phyloP scores from a whole-genome alignment of 2,888 invertebrate genomes.

The Leptinotarsa rubiginosa region DNA sequence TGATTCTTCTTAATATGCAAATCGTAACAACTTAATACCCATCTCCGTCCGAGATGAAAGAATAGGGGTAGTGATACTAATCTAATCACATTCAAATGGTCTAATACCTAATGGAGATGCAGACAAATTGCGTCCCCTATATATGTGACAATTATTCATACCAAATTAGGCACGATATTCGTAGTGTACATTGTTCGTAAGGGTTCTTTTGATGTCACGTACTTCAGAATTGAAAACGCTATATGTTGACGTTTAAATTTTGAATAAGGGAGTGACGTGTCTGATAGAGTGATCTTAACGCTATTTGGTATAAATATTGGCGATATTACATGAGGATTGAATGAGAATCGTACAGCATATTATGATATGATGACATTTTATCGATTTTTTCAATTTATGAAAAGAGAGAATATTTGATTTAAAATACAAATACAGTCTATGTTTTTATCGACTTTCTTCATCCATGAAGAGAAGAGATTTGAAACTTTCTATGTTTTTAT shows the following conservation, averaged over 20 bases:
- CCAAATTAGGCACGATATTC: conserved; percentile 45
- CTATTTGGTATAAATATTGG: too few relatives aligned
- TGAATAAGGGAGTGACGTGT: not conserved
- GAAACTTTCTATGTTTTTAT: too few relatives aligned
- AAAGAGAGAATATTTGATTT: too few relatives aligned
- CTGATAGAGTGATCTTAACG: too few relatives aligned
- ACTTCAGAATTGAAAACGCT: conserved; percentile 1
- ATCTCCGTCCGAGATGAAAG: conserved; percentile 21
- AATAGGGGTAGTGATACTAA: conserved; percentile 55
- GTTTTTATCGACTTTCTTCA: too few relatives aligned
- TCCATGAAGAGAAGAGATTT: too few relatives aligned
- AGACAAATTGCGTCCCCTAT: conserved; percentile 56
- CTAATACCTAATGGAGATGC: conserved; percentile 51
- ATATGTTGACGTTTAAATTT: not conserved
- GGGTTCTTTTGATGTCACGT: conserved; percentile 12
- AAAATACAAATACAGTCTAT: too few relatives aligned
- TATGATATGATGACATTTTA: too few relatives aligned
- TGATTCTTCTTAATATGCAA: conserved; percentile 4
- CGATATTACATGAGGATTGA: too few relatives aligned
- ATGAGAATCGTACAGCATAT: too few relatives aligned
- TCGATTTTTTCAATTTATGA: too few relatives aligned
- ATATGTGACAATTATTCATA: conserved; percentile 50
- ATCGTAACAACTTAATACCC: not conserved
- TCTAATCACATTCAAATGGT: conserved; percentile 51
- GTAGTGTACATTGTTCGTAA: conserved; percentile 9